A percentile compares a stretch with the other conserved stretches of the same genome.
Conservation (phyloP, 2,888 invertebrate genomes). For the Lepidochitona cinerea region DNA sequence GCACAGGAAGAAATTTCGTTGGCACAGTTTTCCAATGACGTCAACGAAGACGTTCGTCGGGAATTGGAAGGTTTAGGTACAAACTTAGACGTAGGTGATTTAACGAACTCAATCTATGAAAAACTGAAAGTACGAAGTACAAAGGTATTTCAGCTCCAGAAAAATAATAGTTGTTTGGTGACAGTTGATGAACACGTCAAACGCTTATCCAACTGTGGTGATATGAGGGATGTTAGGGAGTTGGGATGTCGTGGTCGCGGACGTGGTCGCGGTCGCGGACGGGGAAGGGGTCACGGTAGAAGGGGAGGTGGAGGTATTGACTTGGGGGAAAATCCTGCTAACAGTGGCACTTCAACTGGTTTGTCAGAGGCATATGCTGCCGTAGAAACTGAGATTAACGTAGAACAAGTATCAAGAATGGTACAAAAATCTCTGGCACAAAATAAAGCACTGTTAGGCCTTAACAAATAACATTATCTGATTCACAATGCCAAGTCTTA, state of each 20-base stretch:
- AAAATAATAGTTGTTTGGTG: not conserved
- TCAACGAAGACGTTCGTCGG: conserved; percentile 48
- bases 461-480: not conserved
- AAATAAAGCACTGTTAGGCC: not conserved
- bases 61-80: conserved; percentile 36
- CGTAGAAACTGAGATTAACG: conserved; percentile 32
- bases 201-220: not conserved
- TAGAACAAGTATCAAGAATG: conserved; percentile 39
- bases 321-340: too few species aligned
- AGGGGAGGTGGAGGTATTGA: not conserved
- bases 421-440: conserved; percentile 39
- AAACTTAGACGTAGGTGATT: conserved; percentile 37
- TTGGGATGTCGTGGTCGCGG: not conserved
- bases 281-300: not conserved
- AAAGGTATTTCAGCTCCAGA: conserved; percentile 33
- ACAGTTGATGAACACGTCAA: not conserved
- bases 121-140: conserved; percentile 34
- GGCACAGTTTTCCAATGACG: conserved; percentile 57
- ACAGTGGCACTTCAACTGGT: not conserved
- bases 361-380: conserved; percentile 28
- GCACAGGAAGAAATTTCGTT: conserved; percentile 64
- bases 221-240: not conserved
- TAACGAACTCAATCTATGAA: conserved; percentile 32
- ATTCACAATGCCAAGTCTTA: too few species aligned
- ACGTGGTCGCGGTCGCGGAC: not conserved